A percentile compares a stretch with the other conserved stretches of the same genome.
Evolutionary conservation across 30 jellyfish, hydroid and myxozoan species (phyloP).

Genomic region (Aurelia coerulea): DNA sequence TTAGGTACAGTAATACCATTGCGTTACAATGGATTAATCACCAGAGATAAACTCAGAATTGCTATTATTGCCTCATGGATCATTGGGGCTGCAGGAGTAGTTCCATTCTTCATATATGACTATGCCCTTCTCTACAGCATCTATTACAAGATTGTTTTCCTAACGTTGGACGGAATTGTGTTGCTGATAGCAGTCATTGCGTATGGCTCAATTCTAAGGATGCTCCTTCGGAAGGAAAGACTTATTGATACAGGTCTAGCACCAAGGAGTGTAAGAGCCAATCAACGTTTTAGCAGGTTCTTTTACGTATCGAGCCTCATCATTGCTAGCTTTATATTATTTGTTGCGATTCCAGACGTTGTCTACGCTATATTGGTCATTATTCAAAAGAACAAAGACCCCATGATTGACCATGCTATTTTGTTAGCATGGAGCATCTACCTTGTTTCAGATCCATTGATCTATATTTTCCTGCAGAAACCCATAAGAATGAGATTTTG

Average conservation of each 20-base stretch:
- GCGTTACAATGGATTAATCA: conserved; percentile 1
- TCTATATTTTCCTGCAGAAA: conserved; percentile 45
- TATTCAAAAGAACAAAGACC: conserved; percentile 19
- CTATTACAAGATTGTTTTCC: conserved; percentile 40
- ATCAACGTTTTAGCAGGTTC: conserved; percentile 6
- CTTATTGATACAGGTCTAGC: neutral
- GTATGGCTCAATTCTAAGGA: conserved; percentile 26
- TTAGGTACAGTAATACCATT: conserved; percentile 21
- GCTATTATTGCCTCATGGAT: conserved; percentile 38
- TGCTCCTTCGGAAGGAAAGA: neutral
- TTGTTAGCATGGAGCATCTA: conserved; percentile 45
- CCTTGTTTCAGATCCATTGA: conserved; percentile 49
- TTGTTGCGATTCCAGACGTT: conserved; percentile 60
- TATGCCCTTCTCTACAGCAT: conserved; percentile 33
- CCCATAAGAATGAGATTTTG: conserved; percentile 7
- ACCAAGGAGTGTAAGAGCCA: neutral
- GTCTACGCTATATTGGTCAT: conserved; percentile 31
- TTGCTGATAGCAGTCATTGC: conserved; percentile 20
- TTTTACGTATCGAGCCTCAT: conserved; percentile 40
- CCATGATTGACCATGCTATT: conserved; percentile 23
- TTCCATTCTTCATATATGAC: conserved; percentile 37
- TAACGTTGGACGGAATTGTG: conserved; percentile 26
- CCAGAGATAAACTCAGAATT: conserved; percentile 10
- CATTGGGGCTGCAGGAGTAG: conserved; percentile 38
- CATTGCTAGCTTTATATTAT: conserved; percentile 46